Evolutionary conservation across 2,113 vertebrate species (phyloP).

Genomic region (Falcunculus frontatus): DNA sequence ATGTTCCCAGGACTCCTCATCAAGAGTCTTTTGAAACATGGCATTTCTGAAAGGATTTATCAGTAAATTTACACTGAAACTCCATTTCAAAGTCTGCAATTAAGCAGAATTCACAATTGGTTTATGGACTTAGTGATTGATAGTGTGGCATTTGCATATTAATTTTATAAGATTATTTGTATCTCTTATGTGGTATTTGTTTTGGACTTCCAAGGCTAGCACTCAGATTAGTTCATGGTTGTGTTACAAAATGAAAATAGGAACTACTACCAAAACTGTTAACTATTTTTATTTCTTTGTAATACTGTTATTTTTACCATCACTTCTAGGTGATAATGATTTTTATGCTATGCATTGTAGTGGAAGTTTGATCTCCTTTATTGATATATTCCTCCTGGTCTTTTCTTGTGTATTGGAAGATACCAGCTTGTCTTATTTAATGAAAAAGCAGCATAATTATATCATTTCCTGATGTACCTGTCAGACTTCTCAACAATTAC

Average conservation of each 20-base stretch:
- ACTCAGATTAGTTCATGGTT: background rate
- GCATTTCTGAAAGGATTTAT: background rate
- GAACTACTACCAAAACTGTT: background rate
- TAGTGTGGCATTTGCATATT: background rate
- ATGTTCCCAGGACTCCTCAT: background rate
- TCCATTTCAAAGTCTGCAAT: background rate
- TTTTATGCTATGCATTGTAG: background rate
- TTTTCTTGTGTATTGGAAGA: background rate
- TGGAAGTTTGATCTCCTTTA: background rate
- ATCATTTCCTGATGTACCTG: background rate
- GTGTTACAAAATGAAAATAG: background rate
- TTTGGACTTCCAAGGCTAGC: background rate
- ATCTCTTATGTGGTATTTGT: background rate
- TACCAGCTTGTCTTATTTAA: background rate
- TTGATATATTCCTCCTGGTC: background rate
- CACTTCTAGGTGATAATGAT: fast-evolving
- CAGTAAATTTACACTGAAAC: background rate
- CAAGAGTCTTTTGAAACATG: background rate
- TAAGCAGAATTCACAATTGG: background rate
- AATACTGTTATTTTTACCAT: background rate
- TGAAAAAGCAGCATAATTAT: background rate
- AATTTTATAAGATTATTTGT: background rate
- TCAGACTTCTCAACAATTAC: background rate
- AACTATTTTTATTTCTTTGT: background rate
- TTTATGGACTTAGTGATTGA: background rate